Evolutionary conservation across 2,113 vertebrate species (phyloP).

Genomic region (Notothenia coriiceps): DNA sequence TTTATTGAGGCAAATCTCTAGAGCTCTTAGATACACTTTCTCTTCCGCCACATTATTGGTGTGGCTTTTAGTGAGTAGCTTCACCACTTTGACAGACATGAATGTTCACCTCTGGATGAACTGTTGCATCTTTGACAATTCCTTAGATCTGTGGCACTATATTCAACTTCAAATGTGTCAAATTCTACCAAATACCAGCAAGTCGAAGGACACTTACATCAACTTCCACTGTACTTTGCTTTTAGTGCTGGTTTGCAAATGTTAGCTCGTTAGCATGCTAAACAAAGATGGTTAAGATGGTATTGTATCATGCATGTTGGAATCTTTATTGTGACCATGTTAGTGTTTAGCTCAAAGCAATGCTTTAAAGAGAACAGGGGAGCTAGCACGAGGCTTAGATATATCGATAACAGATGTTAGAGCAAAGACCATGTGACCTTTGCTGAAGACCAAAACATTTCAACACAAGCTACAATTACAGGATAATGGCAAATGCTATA

Average conservation of each 20-base stretch:
- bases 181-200: background rate
- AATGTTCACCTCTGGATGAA: background rate
- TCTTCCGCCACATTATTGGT: background rate
- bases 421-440: too few relatives aligned
- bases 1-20: slow-evolving; percentile 41
- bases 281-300: too few relatives aligned
- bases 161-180: background rate
- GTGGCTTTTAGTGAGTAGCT: background rate
- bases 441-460: too few relatives aligned
- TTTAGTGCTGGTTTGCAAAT: too few relatives aligned
- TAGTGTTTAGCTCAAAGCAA: too few relatives aligned
- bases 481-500: background rate
- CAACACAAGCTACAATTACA: background rate
- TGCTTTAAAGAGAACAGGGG: too few relatives aligned
- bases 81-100: background rate
- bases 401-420: too few relatives aligned
- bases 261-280: too few relatives aligned
- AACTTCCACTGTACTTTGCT: background rate
- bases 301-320: too few relatives aligned
- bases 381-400: too few relatives aligned
- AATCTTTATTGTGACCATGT: too few relatives aligned
- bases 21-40: background rate
- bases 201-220: background rate
- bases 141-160: background rate
- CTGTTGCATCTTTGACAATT: background rate